Conservation (phyloP, 2,113 vertebrate genomes). For the Mellivora capensis region DNA sequence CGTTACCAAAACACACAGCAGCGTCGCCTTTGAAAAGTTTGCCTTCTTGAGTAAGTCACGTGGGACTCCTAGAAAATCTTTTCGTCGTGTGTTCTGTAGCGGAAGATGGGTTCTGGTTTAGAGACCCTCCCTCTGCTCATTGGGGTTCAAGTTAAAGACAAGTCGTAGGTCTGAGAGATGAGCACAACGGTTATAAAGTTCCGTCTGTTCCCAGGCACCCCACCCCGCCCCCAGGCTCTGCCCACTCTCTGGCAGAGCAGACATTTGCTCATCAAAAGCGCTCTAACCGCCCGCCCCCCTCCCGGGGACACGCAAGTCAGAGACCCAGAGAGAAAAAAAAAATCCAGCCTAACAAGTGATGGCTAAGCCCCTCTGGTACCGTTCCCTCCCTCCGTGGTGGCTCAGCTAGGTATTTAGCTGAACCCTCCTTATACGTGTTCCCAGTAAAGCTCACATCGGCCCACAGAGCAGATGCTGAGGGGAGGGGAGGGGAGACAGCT, state of each 20-base stretch:
- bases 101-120: background rate
- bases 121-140: background rate
- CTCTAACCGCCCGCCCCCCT: no score
- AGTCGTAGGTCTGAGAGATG: fast-evolving
- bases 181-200: fast-evolving
- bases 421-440: fast-evolving
- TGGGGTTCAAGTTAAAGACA: background rate
- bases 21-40: background rate
- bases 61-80: background rate
- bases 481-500: background rate
- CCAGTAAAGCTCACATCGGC: background rate
- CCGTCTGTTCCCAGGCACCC: fast-evolving
- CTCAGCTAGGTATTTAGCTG: background rate
- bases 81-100: background rate
- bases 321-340: background rate
- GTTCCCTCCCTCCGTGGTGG: fast-evolving
- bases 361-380: fast-evolving
- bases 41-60: background rate
- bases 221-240: fast-evolving
- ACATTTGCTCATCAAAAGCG: background rate
- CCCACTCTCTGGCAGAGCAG: background rate
- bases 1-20: background rate
- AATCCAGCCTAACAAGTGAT: background rate
- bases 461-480: background rate
- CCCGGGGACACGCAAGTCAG: background rate